A percentile compares a stretch with the other conserved stretches of the same genome.
Conservation (phyloP, 2,797 vertebrate species). For the Trachurus trachurus region DNA sequence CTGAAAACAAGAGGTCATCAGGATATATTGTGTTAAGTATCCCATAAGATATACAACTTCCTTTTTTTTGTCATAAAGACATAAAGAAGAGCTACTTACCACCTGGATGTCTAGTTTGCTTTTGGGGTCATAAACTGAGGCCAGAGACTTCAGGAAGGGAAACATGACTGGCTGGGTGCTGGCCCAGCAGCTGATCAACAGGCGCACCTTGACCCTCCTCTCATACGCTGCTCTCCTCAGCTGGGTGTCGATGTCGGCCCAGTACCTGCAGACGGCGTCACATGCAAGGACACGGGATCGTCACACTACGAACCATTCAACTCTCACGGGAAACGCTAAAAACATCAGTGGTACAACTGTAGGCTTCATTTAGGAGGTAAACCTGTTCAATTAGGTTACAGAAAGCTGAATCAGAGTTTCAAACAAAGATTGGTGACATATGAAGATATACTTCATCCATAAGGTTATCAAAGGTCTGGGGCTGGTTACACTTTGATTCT, state of each 20-base stretch:
- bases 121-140: constrained; percentile 83
- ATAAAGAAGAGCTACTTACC: constrained; percentile 82
- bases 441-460: background rate
- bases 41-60: background rate
- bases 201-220: constrained; percentile 81
- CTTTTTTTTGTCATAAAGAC: background rate
- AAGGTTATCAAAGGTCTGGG: background rate
- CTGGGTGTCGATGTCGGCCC: constrained; percentile 89
- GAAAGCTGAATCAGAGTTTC: background rate
- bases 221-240: constrained; percentile 88
- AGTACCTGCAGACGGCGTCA: constrained; percentile 86
- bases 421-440: background rate
- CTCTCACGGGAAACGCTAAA: background rate
- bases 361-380: too few relatives aligned
- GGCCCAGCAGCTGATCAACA: constrained; percentile 91
- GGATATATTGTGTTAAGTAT: background rate
- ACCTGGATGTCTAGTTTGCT: constrained; percentile 88
- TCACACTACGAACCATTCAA: background rate
- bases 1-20: constrained; percentile 70
- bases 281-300: accelerated
- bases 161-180: constrained; percentile 87
- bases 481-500: too few relatives aligned
- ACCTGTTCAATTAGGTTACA: background rate
- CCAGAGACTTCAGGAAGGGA: constrained; percentile 91
- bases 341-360: background rate